phyloP scores from a whole-genome alignment of 2,888 invertebrate genomes.

The Doris montereyensis region DNA sequence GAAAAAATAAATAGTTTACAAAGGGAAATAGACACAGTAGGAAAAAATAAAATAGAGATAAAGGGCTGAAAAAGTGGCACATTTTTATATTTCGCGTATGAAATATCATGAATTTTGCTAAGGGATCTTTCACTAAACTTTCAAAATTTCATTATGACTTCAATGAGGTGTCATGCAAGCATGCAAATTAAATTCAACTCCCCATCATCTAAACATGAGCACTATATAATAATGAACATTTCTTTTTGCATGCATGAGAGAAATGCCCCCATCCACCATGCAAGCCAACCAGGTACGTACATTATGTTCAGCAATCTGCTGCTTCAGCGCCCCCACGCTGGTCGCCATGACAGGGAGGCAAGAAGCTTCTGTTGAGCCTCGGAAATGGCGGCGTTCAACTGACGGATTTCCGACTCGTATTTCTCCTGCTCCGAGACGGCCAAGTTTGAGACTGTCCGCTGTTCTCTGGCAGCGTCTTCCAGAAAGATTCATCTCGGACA shows the following conservation, averaged over 20 bases:
- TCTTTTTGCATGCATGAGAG: too few species aligned
- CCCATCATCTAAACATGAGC: too few species aligned
- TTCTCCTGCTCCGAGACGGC: constrained; percentile 59
- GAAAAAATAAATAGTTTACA: too few species aligned
- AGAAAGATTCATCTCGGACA: constrained; percentile 59
- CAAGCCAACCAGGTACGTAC: constrained; percentile 53
- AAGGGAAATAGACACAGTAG: too few species aligned
- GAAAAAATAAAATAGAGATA: too few species aligned
- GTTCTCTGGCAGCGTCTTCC: constrained; percentile 55
- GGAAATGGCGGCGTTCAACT: constrained; percentile 55
- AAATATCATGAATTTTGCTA: too few species aligned
- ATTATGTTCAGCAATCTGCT: constrained; percentile 63
- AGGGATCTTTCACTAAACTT: too few species aligned
- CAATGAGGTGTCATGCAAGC: background rate
- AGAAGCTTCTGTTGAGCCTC: constrained; percentile 60
- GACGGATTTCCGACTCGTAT: constrained; percentile 59
- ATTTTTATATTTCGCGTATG: too few species aligned
- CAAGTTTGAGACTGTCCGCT: constrained; percentile 53
- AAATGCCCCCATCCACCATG: constrained; percentile 24
- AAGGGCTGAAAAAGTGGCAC: too few species aligned
- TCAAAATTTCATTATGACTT: background rate
- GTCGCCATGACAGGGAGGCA: constrained; percentile 57
- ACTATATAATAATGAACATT: too few species aligned
- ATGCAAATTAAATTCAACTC: too few species aligned
- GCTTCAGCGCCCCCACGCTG: constrained; percentile 61